phyloP scores from a whole-genome alignment of 2,888 invertebrate species.

The Seira ritae region DNA sequence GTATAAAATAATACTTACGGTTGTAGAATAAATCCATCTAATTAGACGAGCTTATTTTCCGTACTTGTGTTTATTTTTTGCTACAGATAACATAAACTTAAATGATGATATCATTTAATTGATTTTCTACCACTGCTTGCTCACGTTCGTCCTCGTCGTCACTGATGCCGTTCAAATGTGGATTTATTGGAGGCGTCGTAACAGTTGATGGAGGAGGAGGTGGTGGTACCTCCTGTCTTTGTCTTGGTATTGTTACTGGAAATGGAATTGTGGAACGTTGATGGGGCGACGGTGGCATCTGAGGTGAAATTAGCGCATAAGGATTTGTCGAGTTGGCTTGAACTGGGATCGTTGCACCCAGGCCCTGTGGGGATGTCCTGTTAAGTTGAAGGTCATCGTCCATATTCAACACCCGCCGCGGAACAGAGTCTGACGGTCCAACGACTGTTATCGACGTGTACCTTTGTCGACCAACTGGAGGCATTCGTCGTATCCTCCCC shows the following conservation, averaged over 20 bases:
- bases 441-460: constrained; percentile 45
- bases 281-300: neutral
- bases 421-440: neutral
- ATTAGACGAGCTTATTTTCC: too few species aligned
- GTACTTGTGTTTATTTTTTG: too few species aligned
- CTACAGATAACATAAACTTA: too few species aligned
- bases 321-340: neutral
- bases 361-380: neutral
- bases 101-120: neutral
- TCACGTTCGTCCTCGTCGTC: neutral
- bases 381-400: neutral
- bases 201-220: neutral
- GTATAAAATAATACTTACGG: too few species aligned
- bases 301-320: neutral
- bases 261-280: neutral
- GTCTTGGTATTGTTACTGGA: neutral
- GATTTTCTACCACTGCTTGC: neutral
- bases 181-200: neutral
- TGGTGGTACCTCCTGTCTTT: neutral
- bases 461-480: constrained; percentile 45
- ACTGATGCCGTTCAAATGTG: neutral
- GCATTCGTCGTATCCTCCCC: constrained; percentile 47
- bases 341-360: too few species aligned
- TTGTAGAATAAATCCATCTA: too few species aligned
- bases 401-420: neutral